These are phyloP conservation scores for Anguilla anguilla DNA, from an alignment of 2,797 vertebrate genomes.

Conservation along the genomic window DNA sequence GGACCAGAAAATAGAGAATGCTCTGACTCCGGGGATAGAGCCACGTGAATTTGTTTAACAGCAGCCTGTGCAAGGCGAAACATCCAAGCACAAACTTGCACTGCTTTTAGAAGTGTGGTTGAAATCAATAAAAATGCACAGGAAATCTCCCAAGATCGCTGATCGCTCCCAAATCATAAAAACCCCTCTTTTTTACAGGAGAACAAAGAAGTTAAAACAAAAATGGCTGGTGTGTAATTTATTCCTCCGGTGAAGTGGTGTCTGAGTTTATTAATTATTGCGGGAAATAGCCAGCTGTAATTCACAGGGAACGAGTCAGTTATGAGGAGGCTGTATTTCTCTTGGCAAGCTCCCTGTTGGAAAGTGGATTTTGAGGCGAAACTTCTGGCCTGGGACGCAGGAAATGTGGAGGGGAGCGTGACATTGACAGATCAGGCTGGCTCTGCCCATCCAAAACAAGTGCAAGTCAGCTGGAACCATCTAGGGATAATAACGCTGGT, in stretches of 20 bases:
- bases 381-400: slow-evolving; percentile 13
- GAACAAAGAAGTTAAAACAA: slow-evolving; percentile 20
- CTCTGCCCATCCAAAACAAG: slow-evolving; percentile 28
- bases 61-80: neutral
- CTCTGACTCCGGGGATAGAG: neutral
- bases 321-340: slow-evolving; percentile 31
- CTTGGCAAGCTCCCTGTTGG: slow-evolving; percentile 30
- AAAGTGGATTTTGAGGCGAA: slow-evolving; percentile 30
- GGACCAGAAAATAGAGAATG: neutral
- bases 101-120: neutral
- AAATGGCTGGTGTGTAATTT: neutral
- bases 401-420: slow-evolving; percentile 28
- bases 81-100: neutral
- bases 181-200: neutral
- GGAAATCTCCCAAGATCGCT: neutral
- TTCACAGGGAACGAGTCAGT: slow-evolving; percentile 38
- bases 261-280: slow-evolving; percentile 45
- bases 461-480: slow-evolving; percentile 28
- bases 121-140: slow-evolving; percentile 11
- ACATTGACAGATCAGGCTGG: slow-evolving; percentile 33
- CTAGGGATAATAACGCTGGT: neutral
- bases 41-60: neutral
- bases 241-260: slow-evolving; percentile 21
- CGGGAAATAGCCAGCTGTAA: slow-evolving; percentile 55
- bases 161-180: slow-evolving; percentile 7